Evolutionary conservation across 2,113 vertebrate species (phyloP), one percentile per base, ranked within the genome.

Genomic region (Aspiorhynchus laticeps): DNA sequence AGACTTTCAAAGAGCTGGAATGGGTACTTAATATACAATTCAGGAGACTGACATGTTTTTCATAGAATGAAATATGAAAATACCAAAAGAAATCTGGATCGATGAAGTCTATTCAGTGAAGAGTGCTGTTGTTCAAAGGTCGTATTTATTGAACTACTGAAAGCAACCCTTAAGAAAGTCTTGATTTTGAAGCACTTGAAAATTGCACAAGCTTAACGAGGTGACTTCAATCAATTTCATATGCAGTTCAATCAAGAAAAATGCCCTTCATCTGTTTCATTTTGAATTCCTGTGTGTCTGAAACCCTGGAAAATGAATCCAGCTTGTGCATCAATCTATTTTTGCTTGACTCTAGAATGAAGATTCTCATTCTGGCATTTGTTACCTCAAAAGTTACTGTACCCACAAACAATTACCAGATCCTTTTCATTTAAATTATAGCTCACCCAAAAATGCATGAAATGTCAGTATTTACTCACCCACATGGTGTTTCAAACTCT

Each of bases 191-290:
- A 80, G 31, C 15, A 61, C 31, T 79, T 53, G 31, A 28, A 53
- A 56, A 56, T 79, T 80, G 21, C 33, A 61, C 78, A 80, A 26
- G 78, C 51, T 61, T 80, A 61, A 59, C 7, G 21, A 80, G 53
- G 9, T 14, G 10, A 79, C 51, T 59, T 61, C 53, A 26, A 61
- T 80, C 33, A 59, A 61, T 80, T 80, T 61, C 53, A 61, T 38
- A 61, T 11, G 33, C 33, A 15, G 78, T 26, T 80, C 53, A 61
- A 80, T 36, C 5, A 61, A 61, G 78, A 80, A 61, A 24, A 33
- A 61, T 6, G 7, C 53, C 48, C 53, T n/a, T 61, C 33, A 61
- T 80, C 11, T 10, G 33, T 38, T 61, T 80, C 6, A 6, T 41
- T 61, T 61, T 61, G 53, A 41, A 80, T 10, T 80, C 8, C 53